phyloP scores from a whole-genome alignment of 2,797 vertebrate genomes.

The Argentina silus region DNA sequence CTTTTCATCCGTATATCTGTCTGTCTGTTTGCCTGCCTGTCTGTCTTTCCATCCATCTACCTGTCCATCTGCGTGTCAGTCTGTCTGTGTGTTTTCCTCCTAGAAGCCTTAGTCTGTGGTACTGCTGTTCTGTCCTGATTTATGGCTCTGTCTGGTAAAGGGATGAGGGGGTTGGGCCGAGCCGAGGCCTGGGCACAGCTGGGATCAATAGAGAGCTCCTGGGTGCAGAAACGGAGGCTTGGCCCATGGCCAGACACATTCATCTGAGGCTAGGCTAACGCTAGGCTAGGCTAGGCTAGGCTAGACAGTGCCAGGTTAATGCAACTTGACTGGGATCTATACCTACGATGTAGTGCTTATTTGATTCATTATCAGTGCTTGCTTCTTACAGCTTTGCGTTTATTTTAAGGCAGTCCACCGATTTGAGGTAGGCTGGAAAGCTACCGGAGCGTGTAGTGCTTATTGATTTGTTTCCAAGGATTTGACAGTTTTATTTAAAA shows the following conservation, averaged over 20 bases:
- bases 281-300: no score
- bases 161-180: constrained; percentile 19
- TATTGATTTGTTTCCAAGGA: no score
- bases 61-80: not conserved
- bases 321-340: no score
- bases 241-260: constrained; percentile 17
- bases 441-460: no score
- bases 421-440: no score
- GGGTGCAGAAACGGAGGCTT: not conserved
- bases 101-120: constrained; percentile 13
- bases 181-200: not conserved
- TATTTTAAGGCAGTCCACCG: no score
- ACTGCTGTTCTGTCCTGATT: constrained; percentile 24
- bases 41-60: not conserved
- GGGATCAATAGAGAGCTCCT: constrained; percentile 32
- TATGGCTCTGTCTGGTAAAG: constrained; percentile 25
- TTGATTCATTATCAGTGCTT: no score
- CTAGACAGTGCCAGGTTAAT: no score
- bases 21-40: not conserved
- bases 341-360: no score
- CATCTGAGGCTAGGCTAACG: constrained; percentile 1
- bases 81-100: not conserved
- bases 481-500: no score
- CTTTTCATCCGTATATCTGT: not conserved
- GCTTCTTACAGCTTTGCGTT: no score